Evolutionary conservation across 35 echinoderm and acorn worm species (phyloP), one percentile per base, ranked within the genome.

Genomic region (Ophiothrix spiculata): DNA sequence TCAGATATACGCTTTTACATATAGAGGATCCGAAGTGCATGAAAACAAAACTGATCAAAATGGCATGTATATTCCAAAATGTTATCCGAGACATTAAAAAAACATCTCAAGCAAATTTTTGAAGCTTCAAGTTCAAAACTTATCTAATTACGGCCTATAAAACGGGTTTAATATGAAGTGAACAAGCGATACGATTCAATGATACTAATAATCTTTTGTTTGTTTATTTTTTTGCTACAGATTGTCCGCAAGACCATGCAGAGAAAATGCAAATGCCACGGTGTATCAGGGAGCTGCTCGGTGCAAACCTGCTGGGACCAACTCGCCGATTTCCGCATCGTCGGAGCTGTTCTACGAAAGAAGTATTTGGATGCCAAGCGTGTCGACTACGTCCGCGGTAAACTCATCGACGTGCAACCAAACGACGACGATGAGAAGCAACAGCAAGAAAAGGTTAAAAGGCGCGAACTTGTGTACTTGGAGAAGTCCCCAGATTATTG

Each of bases 281-380:
- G 95, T 12, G 95, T 98, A 0, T 98, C 95, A 8, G 95, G 95
- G 0, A 94, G 92, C 56, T 98, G 95, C 83, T 88, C 91, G 31
- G 45, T 91, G 4, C 91, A 98, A 73, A 98, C 95, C 10, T 98
- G 95, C 77, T 98, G 95, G 95, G 86, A 84, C 25, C 95, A 98
- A 46, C 40, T 98, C 38, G 85, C 85, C 1, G 86, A 85, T 49
- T 98, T 98, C 78, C 78, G 82, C 14, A 83, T 80, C 63, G 79
- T 98, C 85, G 95, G 91, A 31, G 77, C 80, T 16, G 33, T 79
- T 11, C 80, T 98, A 28, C 76, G 86, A 40, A 86, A 87, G 42
- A 93, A 93, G 56, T 98, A 94, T 79, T 42, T 88, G 40, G 56
- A 80, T 12, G 91, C 91, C 45, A 73, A 87, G 8, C 75, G 74